Conservation (phyloP, 1,140 invertebrate species). For the Coelopa frigida region DNA sequence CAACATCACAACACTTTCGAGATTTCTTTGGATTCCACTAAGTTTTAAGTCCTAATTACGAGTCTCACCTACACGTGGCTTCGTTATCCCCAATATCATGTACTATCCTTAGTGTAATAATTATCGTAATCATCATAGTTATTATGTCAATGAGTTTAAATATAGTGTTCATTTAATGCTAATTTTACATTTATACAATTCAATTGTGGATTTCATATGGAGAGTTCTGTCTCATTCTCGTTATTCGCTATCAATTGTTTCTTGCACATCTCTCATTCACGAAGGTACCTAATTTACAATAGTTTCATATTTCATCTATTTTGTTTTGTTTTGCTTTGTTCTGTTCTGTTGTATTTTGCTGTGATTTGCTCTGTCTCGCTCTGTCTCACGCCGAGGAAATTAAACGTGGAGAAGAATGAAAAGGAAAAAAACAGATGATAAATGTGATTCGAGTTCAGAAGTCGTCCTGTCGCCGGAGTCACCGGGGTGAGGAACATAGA, state of each 20-base stretch:
- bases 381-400: too few relatives aligned
- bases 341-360: background rate
- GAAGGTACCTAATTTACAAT: conserved; percentile 45
- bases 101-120: background rate
- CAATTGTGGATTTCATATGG: conserved; percentile 14
- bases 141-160: conserved; percentile 33
- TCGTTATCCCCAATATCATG: background rate
- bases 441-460: too few relatives aligned
- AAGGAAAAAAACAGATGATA: too few relatives aligned
- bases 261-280: conserved; percentile 15
- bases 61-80: conserved; percentile 7
- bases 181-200: conserved; percentile 16
- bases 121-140: conserved; percentile 9
- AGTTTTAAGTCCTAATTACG: too few relatives aligned
- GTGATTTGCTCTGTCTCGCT: too few relatives aligned
- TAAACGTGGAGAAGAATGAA: too few relatives aligned
- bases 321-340: conserved; percentile 4
- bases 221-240: conserved; percentile 14
- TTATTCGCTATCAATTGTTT: conserved; percentile 1
- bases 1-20: conserved; percentile 41
- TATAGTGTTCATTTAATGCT: conserved; percentile 22
- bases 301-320: conserved; percentile 19
- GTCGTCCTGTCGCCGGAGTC: too few relatives aligned
- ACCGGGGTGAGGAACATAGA: too few relatives aligned
- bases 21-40: too few relatives aligned